Conservation (phyloP, 2,113 vertebrate species). For the Tychaedon coryphoeus region DNA sequence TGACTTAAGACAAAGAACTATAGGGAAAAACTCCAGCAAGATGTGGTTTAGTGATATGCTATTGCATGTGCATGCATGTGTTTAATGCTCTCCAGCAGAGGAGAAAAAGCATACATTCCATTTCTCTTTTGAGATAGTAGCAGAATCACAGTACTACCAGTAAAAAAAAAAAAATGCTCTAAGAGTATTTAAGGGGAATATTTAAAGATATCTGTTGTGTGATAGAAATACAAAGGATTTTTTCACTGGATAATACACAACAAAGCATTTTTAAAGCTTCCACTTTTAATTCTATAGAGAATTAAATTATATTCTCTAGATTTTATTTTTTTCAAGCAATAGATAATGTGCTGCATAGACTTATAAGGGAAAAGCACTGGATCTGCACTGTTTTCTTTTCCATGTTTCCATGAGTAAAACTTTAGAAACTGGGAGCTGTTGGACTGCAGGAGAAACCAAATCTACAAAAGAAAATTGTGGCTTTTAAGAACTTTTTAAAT, state of each 20-base stretch:
- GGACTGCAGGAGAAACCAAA: neutral
- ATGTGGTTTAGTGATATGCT: neutral
- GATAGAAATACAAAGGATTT: neutral
- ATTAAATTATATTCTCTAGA: neutral
- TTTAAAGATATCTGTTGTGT: neutral
- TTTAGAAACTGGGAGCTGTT: neutral
- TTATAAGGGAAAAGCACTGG: neutral
- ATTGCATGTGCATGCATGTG: neutral
- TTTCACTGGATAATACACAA: neutral
- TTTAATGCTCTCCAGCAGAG: neutral
- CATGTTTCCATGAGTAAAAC: neutral
- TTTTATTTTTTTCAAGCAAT: neutral
- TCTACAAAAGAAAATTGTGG: neutral
- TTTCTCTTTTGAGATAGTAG: neutral
- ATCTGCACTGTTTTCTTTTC: neutral
- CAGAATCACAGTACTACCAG: neutral
- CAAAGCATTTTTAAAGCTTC: neutral
- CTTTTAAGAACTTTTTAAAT: neutral
- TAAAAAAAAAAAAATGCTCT: neutral
- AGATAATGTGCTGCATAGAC: neutral
- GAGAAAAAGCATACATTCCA: neutral
- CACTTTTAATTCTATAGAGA: neutral
- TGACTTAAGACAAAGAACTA: neutral
- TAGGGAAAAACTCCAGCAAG: neutral
- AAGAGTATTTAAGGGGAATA: neutral